These are phyloP conservation scores for Glyphotaelius pellucidus DNA, from an alignment of 2,888 invertebrate genomes.

Conservation along the genomic window DNA sequence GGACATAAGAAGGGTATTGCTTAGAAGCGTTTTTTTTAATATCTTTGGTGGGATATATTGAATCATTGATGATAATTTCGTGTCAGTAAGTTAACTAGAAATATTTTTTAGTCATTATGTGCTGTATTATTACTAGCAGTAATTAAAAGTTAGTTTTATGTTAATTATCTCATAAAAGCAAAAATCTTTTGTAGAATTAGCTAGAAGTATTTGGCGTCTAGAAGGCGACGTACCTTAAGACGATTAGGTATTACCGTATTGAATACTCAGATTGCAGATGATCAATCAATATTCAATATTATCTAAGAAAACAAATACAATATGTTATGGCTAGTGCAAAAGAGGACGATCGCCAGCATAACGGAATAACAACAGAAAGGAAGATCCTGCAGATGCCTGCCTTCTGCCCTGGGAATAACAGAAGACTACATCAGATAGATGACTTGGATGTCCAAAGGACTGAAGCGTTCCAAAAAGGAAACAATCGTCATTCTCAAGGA, in stretches of 20 bases:
- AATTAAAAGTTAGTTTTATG: neutral
- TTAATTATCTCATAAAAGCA: neutral
- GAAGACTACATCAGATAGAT: neutral
- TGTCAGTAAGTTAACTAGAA: neutral
- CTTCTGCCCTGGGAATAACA: neutral
- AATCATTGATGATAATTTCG: neutral
- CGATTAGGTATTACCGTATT: neutral
- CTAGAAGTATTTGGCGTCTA: neutral
- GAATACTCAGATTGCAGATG: neutral
- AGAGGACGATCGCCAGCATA: neutral
- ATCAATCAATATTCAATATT: neutral
- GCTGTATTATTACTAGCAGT: neutral
- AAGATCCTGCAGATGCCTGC: neutral
- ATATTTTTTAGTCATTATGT: neutral
- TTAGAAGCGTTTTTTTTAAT: no score
- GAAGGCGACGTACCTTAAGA: neutral
- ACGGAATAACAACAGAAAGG: neutral
- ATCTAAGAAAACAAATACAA: neutral
- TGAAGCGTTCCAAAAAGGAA: neutral
- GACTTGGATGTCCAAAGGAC: neutral
- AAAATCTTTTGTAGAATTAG: neutral
- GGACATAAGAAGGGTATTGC: no score
- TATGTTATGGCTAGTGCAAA: neutral
- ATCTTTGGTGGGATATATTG: no score
- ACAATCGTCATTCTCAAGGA: neutral